These are phyloP conservation scores for Saccostrea glomerata DNA, from an alignment of 1,140 invertebrate genomes.

Conservation along the genomic window DNA sequence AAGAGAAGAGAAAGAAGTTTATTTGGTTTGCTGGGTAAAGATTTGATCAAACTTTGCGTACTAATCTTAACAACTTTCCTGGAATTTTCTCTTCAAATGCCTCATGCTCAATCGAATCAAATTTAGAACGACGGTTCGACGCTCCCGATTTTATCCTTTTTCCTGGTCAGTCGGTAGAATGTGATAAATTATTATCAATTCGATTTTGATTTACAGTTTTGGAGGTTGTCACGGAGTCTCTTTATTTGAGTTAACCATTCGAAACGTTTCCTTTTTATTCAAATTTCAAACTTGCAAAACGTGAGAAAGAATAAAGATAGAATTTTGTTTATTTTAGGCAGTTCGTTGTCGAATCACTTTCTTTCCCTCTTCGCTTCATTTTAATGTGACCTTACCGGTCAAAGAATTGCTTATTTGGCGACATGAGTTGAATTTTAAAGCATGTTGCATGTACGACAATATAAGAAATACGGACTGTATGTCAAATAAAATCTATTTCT, in stretches of 20 bases:
- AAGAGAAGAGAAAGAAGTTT: too few species aligned
- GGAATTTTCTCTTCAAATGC: too few species aligned
- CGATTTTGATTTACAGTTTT: neutral
- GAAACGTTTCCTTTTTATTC: neutral
- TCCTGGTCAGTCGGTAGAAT: neutral
- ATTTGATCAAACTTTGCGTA: too few species aligned
- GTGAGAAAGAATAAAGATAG: neutral
- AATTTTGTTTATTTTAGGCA: neutral
- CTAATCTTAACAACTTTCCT: too few species aligned
- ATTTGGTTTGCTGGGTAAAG: too few species aligned
- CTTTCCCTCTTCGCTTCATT: neutral
- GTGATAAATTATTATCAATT: neutral
- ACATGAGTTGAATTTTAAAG: neutral
- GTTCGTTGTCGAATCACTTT: neutral
- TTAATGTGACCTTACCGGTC: neutral
- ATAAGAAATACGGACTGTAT: too few species aligned
- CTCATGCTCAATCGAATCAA: too few species aligned
- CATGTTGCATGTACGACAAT: neutral
- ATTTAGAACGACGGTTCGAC: too few species aligned
- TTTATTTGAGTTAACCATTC: neutral
- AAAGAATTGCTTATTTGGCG: slow-evolving; percentile 1
- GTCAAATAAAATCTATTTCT: too few species aligned
- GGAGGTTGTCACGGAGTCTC: neutral
- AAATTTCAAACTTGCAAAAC: neutral
- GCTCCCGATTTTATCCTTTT: neutral